Conservation (phyloP, 2,888 invertebrate species). For the Prosopocoilus inquinatus region DNA sequence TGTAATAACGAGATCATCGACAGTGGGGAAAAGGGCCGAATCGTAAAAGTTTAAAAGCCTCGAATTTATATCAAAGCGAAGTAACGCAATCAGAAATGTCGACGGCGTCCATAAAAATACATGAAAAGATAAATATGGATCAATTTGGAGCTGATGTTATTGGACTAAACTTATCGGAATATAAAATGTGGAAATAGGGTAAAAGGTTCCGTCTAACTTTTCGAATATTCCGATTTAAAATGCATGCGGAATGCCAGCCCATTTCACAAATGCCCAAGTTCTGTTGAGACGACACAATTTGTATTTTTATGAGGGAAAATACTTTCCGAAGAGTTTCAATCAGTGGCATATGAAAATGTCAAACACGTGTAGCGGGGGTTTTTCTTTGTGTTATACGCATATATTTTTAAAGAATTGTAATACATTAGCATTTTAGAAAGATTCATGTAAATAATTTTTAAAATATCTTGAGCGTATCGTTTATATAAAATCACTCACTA, state of each 20-base stretch:
- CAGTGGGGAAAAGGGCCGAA: background rate
- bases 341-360: no score
- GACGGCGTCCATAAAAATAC: background rate
- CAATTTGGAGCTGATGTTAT: constrained; percentile 11
- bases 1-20: background rate
- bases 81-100: background rate
- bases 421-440: background rate
- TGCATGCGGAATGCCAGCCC: background rate
- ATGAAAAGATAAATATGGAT: constrained; percentile 12
- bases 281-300: background rate
- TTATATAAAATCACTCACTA: background rate
- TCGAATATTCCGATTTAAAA: background rate
- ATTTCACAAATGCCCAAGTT: constrained; percentile 8
- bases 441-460: no score
- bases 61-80: constrained; percentile 1
- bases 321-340: no score
- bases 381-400: no score
- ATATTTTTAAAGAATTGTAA: background rate
- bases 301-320: no score
- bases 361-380: no score
- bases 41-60: background rate
- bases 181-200: constrained; percentile 31
- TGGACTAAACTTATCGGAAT: constrained; percentile 25
- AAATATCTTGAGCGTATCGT: background rate
- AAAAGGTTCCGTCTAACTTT: constrained; percentile 25